Percentiles rank a stretch among this genome's conserved stretches.
phyloP scores from a whole-genome alignment of 2,113 vertebrate species.

The Osmerus mordax region DNA sequence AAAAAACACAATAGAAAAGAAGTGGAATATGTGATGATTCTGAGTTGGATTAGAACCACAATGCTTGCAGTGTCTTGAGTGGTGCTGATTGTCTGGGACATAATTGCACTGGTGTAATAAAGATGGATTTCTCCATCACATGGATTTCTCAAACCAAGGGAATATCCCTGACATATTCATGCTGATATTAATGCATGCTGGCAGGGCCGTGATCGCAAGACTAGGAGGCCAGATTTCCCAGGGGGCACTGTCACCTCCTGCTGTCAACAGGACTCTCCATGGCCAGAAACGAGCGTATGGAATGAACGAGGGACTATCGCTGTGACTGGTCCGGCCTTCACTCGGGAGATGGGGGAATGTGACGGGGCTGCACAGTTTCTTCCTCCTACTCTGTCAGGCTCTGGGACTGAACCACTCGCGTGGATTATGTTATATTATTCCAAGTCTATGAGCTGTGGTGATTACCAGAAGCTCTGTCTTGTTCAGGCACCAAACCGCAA shows the following conservation, averaged over 20 bases:
- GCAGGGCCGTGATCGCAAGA: constrained; percentile 9
- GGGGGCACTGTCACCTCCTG: constrained; percentile 8
- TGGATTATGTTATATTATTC: no score
- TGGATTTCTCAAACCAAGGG: not conserved
- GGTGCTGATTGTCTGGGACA: not conserved
- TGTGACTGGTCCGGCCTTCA: no score
- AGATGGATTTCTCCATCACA: constrained; percentile 5
- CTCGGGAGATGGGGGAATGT: no score
- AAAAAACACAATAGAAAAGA: not conserved
- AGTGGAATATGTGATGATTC: constrained; percentile 1
- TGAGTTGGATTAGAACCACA: constrained; percentile 6
- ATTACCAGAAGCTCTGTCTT: not conserved
- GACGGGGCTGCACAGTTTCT: no score
- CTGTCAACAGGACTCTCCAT: constrained; percentile 1
- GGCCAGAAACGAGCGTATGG: not conserved
- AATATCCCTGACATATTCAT: not conserved
- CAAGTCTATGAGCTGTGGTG: no score
- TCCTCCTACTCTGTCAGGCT: constrained; percentile 43
- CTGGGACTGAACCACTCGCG: no score
- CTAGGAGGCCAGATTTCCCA: constrained; percentile 7
- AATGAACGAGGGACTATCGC: not conserved
- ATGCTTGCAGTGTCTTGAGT: not conserved
- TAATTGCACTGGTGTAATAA: constrained; percentile 1
- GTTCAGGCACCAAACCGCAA: not conserved
- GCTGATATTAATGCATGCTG: constrained; percentile 6